Percentiles rank a stretch among this genome's conserved stretches.
Conservation (phyloP, 2,888 invertebrate species). For the Stomorhina lunata region DNA sequence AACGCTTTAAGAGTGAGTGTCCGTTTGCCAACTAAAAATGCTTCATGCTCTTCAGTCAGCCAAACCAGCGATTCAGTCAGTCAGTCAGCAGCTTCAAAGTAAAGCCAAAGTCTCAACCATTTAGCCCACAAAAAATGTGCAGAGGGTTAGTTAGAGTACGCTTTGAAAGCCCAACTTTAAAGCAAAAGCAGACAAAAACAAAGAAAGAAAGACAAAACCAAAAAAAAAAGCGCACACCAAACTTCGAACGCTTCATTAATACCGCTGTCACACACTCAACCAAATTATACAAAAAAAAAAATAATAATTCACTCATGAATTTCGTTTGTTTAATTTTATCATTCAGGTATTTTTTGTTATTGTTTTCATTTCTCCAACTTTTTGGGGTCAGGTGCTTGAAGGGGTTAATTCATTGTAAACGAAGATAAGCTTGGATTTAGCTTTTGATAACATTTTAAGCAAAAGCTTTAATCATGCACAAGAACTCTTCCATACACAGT, state of each 20-base stretch:
- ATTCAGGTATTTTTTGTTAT: slow-evolving; percentile 9
- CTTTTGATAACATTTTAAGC: too few species aligned
- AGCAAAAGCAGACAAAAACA: slow-evolving; percentile 11
- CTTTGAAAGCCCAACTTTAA: slow-evolving; percentile 61
- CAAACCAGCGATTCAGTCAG: neutral
- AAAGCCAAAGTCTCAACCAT: too few species aligned
- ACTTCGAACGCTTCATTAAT: neutral
- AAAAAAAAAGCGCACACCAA: slow-evolving; percentile 36
- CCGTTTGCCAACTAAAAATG: slow-evolving; percentile 42
- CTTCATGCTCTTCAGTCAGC: slow-evolving; percentile 43
- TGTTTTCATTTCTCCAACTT: slow-evolving; percentile 25
- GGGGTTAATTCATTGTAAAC: neutral
- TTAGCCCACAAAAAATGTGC: slow-evolving; percentile 47
- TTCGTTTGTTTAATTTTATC: slow-evolving; percentile 13
- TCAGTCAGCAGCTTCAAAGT: too few species aligned
- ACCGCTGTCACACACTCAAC: neutral
- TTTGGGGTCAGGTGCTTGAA: neutral
- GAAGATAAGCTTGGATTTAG: neutral
- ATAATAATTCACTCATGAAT: neutral
- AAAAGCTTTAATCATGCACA: too few species aligned
- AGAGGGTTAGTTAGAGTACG: slow-evolving; percentile 54
- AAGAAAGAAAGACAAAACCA: slow-evolving; percentile 34
- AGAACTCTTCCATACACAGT: too few species aligned
- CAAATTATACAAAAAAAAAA: neutral
- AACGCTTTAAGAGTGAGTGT: slow-evolving; percentile 79